These are phyloP conservation scores for Actenoides lindsayi DNA, from an alignment of 2,113 vertebrate species.

Conservation along the genomic window DNA sequence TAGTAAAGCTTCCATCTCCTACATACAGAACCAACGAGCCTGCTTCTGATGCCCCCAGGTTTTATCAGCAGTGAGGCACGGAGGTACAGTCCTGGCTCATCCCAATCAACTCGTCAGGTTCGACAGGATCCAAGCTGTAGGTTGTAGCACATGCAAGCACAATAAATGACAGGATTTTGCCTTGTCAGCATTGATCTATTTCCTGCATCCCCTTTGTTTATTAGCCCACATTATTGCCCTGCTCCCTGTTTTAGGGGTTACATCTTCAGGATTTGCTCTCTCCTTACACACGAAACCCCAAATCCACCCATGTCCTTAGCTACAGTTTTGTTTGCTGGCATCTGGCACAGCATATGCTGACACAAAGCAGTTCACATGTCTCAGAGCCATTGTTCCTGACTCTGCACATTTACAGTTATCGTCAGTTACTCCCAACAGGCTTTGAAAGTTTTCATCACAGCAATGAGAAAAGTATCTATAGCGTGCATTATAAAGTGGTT, in stretches of 20 bases:
- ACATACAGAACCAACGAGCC: not conserved
- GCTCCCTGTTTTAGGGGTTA: not conserved
- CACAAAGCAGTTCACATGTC: not conserved
- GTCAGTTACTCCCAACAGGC: not conserved
- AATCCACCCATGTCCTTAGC: not conserved
- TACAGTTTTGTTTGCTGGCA: not conserved
- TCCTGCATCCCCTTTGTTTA: not conserved
- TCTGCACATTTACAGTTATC: not conserved
- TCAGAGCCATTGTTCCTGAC: slow-evolving; percentile 29
- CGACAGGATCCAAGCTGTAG: not conserved
- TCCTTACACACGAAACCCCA: not conserved
- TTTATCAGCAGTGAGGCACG: not conserved
- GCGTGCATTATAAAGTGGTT: not conserved
- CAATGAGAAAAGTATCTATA: not conserved
- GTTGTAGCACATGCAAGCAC: not conserved
- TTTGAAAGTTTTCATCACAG: not conserved
- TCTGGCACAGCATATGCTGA: slow-evolving; percentile 28
- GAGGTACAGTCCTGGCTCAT: not conserved
- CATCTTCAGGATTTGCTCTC: not conserved
- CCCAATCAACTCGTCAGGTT: not conserved
- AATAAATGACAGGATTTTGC: not conserved
- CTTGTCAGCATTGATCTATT: not conserved
- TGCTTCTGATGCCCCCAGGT: not conserved
- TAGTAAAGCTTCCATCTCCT: not conserved
- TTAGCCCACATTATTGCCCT: not conserved